Evolutionary conservation across 2,113 vertebrate genomes (phyloP).

Genomic region (Gopherus evgoodei): DNA sequence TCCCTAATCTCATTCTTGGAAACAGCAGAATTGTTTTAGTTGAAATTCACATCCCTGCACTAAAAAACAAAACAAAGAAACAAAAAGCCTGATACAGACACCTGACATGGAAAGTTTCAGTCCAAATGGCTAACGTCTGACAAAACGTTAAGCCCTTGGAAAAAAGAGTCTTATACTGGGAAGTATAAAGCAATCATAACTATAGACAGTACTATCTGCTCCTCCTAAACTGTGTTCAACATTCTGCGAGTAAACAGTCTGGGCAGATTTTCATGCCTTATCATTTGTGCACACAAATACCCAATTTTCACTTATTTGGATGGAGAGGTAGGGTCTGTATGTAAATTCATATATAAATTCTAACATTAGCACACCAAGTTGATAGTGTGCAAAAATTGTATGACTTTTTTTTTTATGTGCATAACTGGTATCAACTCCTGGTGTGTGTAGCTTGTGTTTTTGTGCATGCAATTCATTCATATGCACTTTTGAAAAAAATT

Average conservation of each 20-base stretch:
- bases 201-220: neutral
- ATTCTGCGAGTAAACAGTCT: accelerated
- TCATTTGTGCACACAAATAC: neutral
- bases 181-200: neutral
- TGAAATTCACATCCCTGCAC: neutral
- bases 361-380: accelerated
- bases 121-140: neutral
- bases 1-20: neutral
- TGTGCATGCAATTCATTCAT: neutral
- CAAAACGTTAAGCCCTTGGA: neutral
- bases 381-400: neutral
- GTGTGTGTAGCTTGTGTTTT: neutral
- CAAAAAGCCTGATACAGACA: neutral
- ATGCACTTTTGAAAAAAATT: neutral
- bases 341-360: neutral
- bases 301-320: neutral
- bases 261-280: neutral
- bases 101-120: neutral
- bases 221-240: accelerated
- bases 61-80: neutral
- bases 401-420: neutral
- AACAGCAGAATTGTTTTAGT: neutral
- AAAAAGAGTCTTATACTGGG: accelerated
- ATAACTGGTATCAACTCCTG: neutral
- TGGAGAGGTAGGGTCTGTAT: neutral